These are phyloP conservation scores for Coccyzus lansbergi DNA, from an alignment of 2,797 vertebrate species.

Conservation along the genomic window DNA sequence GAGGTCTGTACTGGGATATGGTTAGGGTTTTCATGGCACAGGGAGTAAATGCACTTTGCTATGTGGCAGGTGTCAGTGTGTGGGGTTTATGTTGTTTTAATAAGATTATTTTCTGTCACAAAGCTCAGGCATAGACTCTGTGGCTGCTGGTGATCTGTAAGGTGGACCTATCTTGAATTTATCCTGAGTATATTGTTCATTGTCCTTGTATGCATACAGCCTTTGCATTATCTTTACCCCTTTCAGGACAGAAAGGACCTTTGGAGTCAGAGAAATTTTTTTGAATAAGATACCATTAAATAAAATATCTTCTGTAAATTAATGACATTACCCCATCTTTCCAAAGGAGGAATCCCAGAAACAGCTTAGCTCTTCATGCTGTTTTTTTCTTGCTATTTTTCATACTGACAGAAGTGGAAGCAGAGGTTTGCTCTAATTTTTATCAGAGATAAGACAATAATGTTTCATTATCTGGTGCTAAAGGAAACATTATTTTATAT, in stretches of 20 bases:
- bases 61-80: rapidly evolving
- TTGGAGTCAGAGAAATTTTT: background rate
- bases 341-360: background rate
- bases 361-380: background rate
- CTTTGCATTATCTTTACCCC: background rate
- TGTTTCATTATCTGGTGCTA: background rate
- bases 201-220: background rate
- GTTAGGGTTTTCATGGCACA: background rate
- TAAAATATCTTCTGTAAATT: background rate
- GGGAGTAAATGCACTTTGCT: background rate
- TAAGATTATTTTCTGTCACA: background rate
- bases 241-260: background rate
- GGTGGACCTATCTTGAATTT: background rate
- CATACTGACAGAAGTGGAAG: background rate
- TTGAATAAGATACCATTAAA: background rate
- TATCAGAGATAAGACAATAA: background rate
- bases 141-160: background rate
- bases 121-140: background rate
- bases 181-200: background rate
- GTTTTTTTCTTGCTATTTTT: background rate
- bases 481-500: background rate
- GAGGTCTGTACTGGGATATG: rapidly evolving
- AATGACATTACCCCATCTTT: background rate
- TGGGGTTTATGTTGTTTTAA: background rate
- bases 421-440: background rate